Conservation (phyloP, 1,140 invertebrate species). For the Andricus grossulariae region DNA sequence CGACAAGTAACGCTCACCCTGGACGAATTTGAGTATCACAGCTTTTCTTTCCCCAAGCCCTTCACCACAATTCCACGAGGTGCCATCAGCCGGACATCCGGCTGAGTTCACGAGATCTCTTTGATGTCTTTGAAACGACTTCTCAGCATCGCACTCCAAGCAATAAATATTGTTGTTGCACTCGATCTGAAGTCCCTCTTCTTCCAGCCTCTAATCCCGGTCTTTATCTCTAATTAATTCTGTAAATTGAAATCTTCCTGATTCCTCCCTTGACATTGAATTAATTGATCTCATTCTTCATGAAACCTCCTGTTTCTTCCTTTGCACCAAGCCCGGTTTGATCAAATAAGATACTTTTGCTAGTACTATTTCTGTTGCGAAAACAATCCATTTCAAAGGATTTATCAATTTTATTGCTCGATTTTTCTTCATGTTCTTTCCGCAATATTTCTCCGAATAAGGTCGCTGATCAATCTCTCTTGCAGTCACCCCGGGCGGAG, state of each 20-base stretch:
- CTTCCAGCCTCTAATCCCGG: neutral
- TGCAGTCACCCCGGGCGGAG: too few relatives aligned
- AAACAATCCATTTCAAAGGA: too few relatives aligned
- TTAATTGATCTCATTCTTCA: slow-evolving; percentile 13
- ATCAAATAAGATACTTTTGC: too few relatives aligned
- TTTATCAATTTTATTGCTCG: too few relatives aligned
- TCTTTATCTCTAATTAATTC: slow-evolving; percentile 28
- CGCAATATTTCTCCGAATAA: too few relatives aligned
- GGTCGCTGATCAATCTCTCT: too few relatives aligned
- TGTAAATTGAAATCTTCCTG: slow-evolving; percentile 15
- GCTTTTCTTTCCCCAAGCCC: slow-evolving; percentile 42
- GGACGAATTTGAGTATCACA: slow-evolving; percentile 59
- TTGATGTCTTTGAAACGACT: slow-evolving; percentile 66
- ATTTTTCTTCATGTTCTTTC: too few relatives aligned
- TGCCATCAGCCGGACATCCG: slow-evolving; percentile 68
- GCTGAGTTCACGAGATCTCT: slow-evolving; percentile 54
- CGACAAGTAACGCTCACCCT: slow-evolving; percentile 55
- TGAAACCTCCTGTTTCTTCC: neutral
- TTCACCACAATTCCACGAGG: slow-evolving; percentile 42
- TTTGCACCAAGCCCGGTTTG: too few relatives aligned
- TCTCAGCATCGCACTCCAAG: slow-evolving; percentile 61
- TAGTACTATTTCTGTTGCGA: too few relatives aligned
- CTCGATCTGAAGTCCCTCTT: slow-evolving; percentile 7
- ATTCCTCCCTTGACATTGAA: slow-evolving; percentile 25
- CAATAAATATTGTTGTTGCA: slow-evolving; percentile 67